Percentiles rank a stretch among this genome's conserved stretches.
These are phyloP conservation scores for Lepidurus couesii DNA, from an alignment of 1,140 invertebrate genomes.

Conservation along the genomic window DNA sequence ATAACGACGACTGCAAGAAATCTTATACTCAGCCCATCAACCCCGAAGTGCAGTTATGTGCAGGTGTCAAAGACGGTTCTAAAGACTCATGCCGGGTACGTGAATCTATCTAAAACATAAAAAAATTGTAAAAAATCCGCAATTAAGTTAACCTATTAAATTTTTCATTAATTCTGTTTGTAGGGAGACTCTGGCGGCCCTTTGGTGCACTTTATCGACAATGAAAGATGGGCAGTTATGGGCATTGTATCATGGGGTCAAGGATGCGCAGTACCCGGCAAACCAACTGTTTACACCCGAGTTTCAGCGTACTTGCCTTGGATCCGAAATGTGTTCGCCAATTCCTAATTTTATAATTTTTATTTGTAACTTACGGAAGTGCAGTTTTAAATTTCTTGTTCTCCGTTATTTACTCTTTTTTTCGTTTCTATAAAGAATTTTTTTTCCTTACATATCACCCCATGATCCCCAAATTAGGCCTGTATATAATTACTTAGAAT, in stretches of 20 bases:
- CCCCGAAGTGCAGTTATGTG: constrained; percentile 42
- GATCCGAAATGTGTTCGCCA: constrained; percentile 50
- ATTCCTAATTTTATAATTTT: too few relatives aligned
- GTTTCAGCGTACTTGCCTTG: constrained; percentile 65
- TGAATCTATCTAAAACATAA: neutral
- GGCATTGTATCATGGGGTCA: constrained; percentile 38
- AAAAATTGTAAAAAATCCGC: neutral
- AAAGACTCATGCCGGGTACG: constrained; percentile 46
- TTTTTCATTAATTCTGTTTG: constrained; percentile 34
- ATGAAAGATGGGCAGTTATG: constrained; percentile 12
- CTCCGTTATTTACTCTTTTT: too few relatives aligned
- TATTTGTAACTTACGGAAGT: too few relatives aligned
- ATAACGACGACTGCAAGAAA: constrained; percentile 47
- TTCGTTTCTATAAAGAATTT: too few relatives aligned
- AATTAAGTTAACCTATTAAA: too few relatives aligned
- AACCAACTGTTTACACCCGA: constrained; percentile 64
- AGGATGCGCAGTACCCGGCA: constrained; percentile 47
- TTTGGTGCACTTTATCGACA: constrained; percentile 47
- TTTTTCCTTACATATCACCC: too few relatives aligned
- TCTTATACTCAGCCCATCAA: constrained; percentile 30
- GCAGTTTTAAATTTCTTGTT: too few relatives aligned
- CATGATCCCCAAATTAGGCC: too few relatives aligned
- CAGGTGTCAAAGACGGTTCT: constrained; percentile 42
- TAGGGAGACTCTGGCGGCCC: constrained; percentile 40
- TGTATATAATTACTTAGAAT: too few relatives aligned